Percentiles rank a stretch among this genome's conserved stretches.
Conservation (phyloP, 1,140 invertebrate genomes). For the Piezodorus guildinii region DNA sequence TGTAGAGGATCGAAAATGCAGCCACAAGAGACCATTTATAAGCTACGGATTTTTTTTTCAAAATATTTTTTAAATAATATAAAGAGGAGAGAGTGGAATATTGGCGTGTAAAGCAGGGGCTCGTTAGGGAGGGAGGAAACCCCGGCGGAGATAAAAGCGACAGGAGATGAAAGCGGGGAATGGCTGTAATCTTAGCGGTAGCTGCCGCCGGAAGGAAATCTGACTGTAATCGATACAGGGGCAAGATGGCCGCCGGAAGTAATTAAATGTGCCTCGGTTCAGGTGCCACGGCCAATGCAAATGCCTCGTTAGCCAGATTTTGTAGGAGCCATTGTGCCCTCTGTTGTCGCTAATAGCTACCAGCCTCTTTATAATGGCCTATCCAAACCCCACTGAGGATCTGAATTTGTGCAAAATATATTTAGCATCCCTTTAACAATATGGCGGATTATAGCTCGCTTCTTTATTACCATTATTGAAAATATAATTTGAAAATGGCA, state of each 20-base stretch:
- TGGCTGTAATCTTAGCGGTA: too few species aligned
- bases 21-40: too few species aligned
- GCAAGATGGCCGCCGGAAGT: constrained; percentile 9
- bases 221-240: not conserved
- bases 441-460: not conserved
- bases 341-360: not conserved
- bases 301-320: constrained; percentile 6
- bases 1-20: too few species aligned
- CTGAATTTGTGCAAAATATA: not conserved
- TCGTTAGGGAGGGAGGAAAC: not conserved
- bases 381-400: not conserved
- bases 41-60: too few species aligned
- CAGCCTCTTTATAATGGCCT: not conserved
- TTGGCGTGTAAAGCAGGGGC: not conserved
- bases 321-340: not conserved
- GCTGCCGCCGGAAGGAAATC: not conserved
- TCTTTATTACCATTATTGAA: not conserved
- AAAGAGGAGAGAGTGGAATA: too few species aligned
- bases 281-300: constrained; percentile 13
- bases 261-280: constrained; percentile 10
- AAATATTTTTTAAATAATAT: too few species aligned
- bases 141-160: not conserved
- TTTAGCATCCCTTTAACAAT: not conserved
- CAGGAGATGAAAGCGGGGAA: constrained; percentile 2
- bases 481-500: too few species aligned